Evolutionary conservation across 2,888 invertebrate genomes (phyloP).

Genomic region (Argyresthia goedartella): DNA sequence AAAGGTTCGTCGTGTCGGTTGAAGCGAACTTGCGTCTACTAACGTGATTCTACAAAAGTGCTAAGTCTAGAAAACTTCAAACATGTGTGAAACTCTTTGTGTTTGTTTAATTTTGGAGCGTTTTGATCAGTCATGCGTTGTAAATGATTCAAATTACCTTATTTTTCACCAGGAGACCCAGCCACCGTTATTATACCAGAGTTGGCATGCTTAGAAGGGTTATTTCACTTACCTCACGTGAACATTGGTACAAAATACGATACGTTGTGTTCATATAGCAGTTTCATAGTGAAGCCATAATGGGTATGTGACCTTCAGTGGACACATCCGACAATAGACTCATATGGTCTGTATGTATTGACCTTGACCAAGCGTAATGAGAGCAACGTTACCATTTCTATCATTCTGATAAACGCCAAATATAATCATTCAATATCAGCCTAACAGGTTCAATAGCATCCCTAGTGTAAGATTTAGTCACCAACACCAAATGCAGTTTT

Average conservation of each 20-base stretch:
- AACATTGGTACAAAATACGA: slow-evolving; percentile 38
- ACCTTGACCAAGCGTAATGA: slow-evolving; percentile 30
- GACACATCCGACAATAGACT: slow-evolving; percentile 27
- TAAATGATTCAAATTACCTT: slow-evolving; percentile 24
- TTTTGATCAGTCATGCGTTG: slow-evolving; percentile 40
- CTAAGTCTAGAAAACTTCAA: slow-evolving; percentile 20
- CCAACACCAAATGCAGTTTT: too few relatives aligned
- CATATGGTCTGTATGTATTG: slow-evolving; percentile 17
- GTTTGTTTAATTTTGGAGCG: slow-evolving; percentile 63
- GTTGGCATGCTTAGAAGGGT: slow-evolving; percentile 34
- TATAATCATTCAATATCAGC: not conserved
- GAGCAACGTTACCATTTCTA: not conserved
- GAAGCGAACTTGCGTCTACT: slow-evolving; percentile 33
- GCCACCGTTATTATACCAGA: slow-evolving; percentile 38
- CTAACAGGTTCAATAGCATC: too few relatives aligned
- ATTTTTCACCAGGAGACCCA: slow-evolving; percentile 36
- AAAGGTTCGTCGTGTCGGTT: slow-evolving; percentile 34
- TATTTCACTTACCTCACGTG: slow-evolving; percentile 48
- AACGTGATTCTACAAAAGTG: slow-evolving; percentile 39
- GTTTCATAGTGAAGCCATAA: slow-evolving; percentile 36
- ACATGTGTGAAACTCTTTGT: slow-evolving; percentile 22
- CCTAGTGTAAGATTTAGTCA: too few relatives aligned
- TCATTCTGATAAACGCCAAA: not conserved
- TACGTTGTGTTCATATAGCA: slow-evolving; percentile 27
- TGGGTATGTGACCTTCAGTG: slow-evolving; percentile 34